Evolutionary conservation across 2,888 invertebrate genomes (phyloP).

Genomic region (Platycheirus albimanus): DNA sequence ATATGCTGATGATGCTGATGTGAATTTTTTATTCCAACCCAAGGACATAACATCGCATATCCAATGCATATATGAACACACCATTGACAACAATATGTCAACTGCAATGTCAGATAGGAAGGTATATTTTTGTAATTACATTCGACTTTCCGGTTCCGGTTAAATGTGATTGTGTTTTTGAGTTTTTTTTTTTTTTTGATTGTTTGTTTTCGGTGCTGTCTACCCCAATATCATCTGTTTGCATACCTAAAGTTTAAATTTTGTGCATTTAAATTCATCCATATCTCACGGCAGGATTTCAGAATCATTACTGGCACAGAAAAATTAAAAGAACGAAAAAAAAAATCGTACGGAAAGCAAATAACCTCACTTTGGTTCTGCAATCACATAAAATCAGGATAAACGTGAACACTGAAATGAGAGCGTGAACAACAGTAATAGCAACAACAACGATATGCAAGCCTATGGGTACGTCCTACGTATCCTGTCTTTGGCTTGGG

Average conservation of each 20-base stretch:
- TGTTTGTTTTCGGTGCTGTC: neutral
- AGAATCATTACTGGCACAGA: constrained; percentile 35
- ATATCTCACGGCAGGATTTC: constrained; percentile 46
- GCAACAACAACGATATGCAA: neutral
- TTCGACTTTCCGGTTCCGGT: constrained; percentile 54
- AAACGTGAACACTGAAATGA: constrained; percentile 44
- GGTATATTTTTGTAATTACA: constrained; percentile 54
- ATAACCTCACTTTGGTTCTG: constrained; percentile 12
- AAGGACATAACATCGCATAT: neutral
- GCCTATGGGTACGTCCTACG: neutral
- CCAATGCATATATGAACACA: constrained; percentile 9
- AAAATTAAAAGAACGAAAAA: neutral
- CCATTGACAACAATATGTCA: constrained; percentile 61
- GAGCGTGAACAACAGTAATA: constrained; percentile 45
- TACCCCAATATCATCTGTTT: constrained; percentile 1
- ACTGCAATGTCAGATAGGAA: constrained; percentile 39
- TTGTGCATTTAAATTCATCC: constrained; percentile 42
- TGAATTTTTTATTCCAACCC: neutral
- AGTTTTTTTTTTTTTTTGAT: neutral
- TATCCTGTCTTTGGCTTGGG: constrained; percentile 16
- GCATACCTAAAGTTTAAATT: constrained; percentile 22
- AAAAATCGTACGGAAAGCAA: constrained; percentile 14
- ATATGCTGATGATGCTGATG: no score
- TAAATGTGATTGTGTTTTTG: neutral
- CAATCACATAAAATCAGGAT: constrained; percentile 52